These are phyloP conservation scores for Motacilla tschutschensis DNA, from an alignment of 2,113 vertebrate genomes.

Conservation along the genomic window DNA sequence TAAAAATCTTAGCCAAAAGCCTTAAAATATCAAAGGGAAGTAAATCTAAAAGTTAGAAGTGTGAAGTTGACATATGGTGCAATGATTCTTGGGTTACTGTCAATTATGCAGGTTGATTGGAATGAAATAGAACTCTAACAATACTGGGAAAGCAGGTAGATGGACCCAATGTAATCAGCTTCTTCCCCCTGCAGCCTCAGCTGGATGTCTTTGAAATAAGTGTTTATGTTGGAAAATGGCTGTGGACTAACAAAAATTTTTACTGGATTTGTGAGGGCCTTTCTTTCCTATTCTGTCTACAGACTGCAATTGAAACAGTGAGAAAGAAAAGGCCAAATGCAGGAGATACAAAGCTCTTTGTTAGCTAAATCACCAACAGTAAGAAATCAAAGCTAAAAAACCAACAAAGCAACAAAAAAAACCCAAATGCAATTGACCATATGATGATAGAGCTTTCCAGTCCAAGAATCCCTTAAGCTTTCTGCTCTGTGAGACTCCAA, in stretches of 20 bases:
- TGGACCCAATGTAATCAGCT: not conserved
- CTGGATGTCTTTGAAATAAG: not conserved
- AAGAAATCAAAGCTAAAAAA: not conserved
- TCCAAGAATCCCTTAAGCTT: not conserved
- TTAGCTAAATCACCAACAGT: not conserved
- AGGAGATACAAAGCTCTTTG: not conserved
- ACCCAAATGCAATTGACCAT: not conserved
- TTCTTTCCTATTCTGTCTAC: not conserved
- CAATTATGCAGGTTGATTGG: not conserved
- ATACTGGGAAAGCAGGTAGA: not conserved
- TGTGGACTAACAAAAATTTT: not conserved
- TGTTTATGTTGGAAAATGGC: not conserved
- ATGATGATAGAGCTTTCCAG: not conserved
- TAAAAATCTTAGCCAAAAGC: not conserved
- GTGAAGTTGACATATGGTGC: constrained; percentile 1
- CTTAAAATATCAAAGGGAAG: constrained; percentile 3
- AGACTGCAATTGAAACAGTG: not conserved
- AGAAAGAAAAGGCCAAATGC: not conserved
- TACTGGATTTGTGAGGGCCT: not conserved
- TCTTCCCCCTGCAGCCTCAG: not conserved
- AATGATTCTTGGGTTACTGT: not conserved
- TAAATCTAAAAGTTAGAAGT: not conserved
- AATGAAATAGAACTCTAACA: not conserved
- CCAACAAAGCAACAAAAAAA: not conserved
- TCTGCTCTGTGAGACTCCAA: not conserved